Base-by-base conservation (phyloP, 1,140 invertebrate species). In the Cyclina sinensis region DNA sequence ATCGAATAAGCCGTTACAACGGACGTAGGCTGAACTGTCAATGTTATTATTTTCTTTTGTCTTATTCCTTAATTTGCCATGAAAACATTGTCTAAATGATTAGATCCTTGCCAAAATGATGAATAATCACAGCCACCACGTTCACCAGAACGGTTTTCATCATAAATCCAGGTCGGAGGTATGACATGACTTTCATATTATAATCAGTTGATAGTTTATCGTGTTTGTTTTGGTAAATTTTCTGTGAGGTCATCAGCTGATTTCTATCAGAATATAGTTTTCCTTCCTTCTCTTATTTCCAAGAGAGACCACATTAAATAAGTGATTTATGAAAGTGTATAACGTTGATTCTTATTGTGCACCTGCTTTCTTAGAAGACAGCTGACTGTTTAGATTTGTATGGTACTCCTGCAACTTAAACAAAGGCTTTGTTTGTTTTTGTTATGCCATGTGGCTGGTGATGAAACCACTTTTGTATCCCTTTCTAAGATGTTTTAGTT, bases 1-100 rank as follows among this genome's bases (percentile, higher is more conserved):
- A 91, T 90, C 91, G 90, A 51, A 84, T 65, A 27, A 16, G 5
- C 21, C 12, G 48, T 91, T 87, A 59, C 62, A 89, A 54, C 79
- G 1, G 18, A 16, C 32, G 18, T 83, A 84, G 82, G 89, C 51
- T 76, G 82, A 79, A 59, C 79, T 86, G 85, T 91, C 89, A 86
- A 90, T 92, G 92, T 93, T 93, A 91, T 93, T 92, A 93, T 93
- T 93, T 91, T 90, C 89, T 92, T 92, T 91, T 90, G 91, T 89
- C 62, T 86, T 88, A 88, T 90, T 80, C 27, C 57, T 90, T 57
- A 37, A 89, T 62, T 90, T 65, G 62, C 62, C 83, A 86, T 89
- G 81, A 91, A 90, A 89, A 83, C 85, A 68, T 39, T 68, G 51
- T 65, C 65, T 84, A 90, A 89, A 85, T 81, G 54, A 48, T 78